Evolutionary conservation across 2,113 vertebrate genomes (phyloP).

Genomic region (Marcusenius ussheri): DNA sequence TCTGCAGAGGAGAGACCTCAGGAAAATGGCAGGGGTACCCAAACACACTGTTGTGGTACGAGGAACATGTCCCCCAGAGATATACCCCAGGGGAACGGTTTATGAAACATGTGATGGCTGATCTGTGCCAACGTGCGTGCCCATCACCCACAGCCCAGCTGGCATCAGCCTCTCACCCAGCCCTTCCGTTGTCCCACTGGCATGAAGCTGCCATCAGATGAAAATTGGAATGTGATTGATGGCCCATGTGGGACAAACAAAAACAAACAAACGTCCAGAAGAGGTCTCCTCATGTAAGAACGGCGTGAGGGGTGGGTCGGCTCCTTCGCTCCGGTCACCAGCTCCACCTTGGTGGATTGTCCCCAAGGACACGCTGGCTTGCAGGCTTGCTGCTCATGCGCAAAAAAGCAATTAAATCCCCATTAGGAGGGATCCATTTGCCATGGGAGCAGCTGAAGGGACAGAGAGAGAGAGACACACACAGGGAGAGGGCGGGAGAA

Average conservation of each 20-base stretch:
- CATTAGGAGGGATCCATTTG: constrained; percentile 20
- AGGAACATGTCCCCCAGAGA: background rate
- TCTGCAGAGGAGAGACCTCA: background rate
- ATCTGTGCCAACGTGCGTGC: background rate
- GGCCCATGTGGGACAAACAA: background rate
- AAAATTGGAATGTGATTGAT: background rate
- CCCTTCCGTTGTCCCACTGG: background rate
- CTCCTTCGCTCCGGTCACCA: constrained; percentile 9
- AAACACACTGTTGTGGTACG: background rate
- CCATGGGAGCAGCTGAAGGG: constrained; percentile 10
- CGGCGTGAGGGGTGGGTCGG: background rate
- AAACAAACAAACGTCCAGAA: background rate
- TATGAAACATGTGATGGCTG: background rate
- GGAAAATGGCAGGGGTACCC: background rate
- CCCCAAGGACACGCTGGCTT: constrained; percentile 17
- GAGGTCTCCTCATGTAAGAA: background rate
- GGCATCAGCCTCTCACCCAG: background rate
- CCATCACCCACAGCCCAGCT: background rate
- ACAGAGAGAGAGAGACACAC: background rate
- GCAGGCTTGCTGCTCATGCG: constrained; percentile 32
- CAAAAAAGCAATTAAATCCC: constrained; percentile 20
- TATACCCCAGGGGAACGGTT: background rate
- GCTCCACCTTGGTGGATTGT: constrained; percentile 32
- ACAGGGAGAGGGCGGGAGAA: background rate
- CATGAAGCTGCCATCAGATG: background rate